Percentiles rank a stretch among this genome's conserved stretches.
Evolutionary conservation across 2,797 vertebrate species (phyloP).

Genomic region (Neoniphon sammara): DNA sequence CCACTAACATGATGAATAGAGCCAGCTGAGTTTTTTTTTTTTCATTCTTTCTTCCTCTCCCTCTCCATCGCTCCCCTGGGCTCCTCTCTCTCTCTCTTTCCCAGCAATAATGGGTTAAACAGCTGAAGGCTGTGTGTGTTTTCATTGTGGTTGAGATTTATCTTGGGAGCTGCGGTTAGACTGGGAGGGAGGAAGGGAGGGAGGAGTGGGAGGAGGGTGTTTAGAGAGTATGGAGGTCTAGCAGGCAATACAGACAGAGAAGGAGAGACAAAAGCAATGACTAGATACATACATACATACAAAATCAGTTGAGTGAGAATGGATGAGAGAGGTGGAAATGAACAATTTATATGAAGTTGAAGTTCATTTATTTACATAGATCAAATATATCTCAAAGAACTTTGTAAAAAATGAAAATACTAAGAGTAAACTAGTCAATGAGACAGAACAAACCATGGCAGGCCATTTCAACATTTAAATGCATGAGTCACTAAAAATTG

Average conservation of each 20-base stretch:
- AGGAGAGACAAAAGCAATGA: constrained; percentile 15
- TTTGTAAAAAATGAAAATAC: too few relatives aligned
- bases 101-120: constrained; percentile 56
- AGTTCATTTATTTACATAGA: too few relatives aligned
- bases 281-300: not conserved
- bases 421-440: too few relatives aligned
- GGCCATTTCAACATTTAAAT: too few relatives aligned
- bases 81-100: constrained; percentile 37
- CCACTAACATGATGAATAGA: too few relatives aligned
- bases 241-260: constrained; percentile 34
- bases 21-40: too few relatives aligned
- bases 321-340: too few relatives aligned
- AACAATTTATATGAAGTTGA: too few relatives aligned
- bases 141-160: constrained; percentile 55
- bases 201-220: constrained; percentile 31
- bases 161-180: constrained; percentile 65
- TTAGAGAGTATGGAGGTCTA: constrained; percentile 35
- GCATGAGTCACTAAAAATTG: too few relatives aligned
- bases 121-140: constrained; percentile 68
- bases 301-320: too few relatives aligned
- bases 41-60: not conserved
- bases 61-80: constrained; percentile 59
- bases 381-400: too few relatives aligned
- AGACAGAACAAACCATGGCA: too few relatives aligned
- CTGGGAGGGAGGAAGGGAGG: constrained; percentile 47